Base-by-base conservation (phyloP, 2,888 invertebrate species). In the Gari tellinella region DNA sequence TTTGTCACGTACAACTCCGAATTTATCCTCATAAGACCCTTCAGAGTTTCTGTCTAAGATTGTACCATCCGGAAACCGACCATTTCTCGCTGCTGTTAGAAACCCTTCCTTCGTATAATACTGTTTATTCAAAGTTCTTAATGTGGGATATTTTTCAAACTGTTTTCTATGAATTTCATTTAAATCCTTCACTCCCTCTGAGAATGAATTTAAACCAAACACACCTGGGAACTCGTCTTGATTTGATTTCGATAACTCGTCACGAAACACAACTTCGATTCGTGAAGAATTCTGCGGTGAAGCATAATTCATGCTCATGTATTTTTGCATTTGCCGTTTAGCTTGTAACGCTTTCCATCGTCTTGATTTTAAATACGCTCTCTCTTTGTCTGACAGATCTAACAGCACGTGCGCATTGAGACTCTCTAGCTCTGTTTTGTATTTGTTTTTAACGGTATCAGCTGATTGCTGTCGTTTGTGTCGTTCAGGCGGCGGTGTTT, bases 401-500 rank as follows among this genome's bases (percentile, higher is more conserved):
- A 86, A 72, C 25, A 86, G 49, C 0, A 89, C 73, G 66, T 88
- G 89, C 0, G 88, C 85, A 68, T 89, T 89, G 26, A 89, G 70
- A 46, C 80, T 72, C 49, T 87, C 84, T 8, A 83, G 69, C 14
- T 81, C 75, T 53, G 74, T 73, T 61, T 78, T 66, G 37, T 65
- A 70, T 19, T 63, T 65, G 26, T 75, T 70, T 49, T 69, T 58
- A 14, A 58, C 45, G 17, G 62, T 46, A 41, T 67, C 72, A 12
- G 56, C 70, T 2, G 70, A 57, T 12, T 72, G 72, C 38, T 79
- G 72, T 21, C 73, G 53, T n/a, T 77, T 72, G 10, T 68, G 61
- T 10, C 86, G 70, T 51, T 88, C 88, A 8, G 87, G 84, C 4
- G 90, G 90, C n/a, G 90, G 91, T 15, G 91, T 90, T 51, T 90